Conservation (phyloP, 2,797 vertebrate genomes). For the Sternotherus odoratus region DNA sequence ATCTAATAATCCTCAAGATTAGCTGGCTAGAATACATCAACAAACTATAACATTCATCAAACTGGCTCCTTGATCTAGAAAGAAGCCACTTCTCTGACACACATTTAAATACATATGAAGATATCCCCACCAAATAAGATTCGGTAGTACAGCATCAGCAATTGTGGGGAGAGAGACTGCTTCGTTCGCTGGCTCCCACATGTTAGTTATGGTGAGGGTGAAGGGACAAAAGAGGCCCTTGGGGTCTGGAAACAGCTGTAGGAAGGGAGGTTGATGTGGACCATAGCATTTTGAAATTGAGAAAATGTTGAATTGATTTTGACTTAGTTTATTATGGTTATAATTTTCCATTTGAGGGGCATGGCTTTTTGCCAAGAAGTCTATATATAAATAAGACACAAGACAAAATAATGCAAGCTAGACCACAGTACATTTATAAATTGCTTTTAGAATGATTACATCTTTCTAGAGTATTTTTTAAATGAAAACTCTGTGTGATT, state of each 20-base stretch:
- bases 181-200: not conserved
- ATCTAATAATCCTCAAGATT: not conserved
- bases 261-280: conserved; percentile 12
- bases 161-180: not conserved
- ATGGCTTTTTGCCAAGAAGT: conserved; percentile 5
- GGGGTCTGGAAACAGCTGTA: not conserved
- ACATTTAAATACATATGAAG: fast-evolving
- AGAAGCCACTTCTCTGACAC: fast-evolving
- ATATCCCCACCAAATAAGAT: not conserved
- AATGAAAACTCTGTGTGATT: not conserved
- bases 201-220: not conserved
- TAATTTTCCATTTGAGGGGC: not conserved
- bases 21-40: not conserved
- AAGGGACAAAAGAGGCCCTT: not conserved
- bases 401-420: conserved; percentile 1
- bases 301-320: conserved; percentile 42
- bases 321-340: conserved; percentile 23
- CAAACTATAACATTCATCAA: not conserved
- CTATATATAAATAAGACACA: not conserved
- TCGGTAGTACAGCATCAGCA: not conserved
- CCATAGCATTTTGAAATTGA: conserved; percentile 8
- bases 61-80: not conserved
- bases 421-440: not conserved
- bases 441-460: conserved; percentile 20
- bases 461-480: not conserved